These are phyloP conservation scores for Chrysolina haemoptera DNA, from an alignment of 2,888 invertebrate species.

Conservation along the genomic window DNA sequence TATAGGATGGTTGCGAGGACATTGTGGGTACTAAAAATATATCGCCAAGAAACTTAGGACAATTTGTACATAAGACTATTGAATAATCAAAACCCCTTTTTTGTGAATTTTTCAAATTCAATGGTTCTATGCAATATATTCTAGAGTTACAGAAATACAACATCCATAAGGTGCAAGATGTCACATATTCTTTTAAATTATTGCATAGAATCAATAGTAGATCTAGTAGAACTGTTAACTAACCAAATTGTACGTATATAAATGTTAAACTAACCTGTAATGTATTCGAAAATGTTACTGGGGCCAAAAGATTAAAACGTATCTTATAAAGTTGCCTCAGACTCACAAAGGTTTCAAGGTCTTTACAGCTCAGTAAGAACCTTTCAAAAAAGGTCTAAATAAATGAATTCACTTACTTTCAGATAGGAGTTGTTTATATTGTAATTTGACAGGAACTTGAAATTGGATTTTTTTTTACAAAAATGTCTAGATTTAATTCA, in stretches of 20 bases:
- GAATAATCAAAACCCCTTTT: conserved; percentile 57
- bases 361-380: conserved; percentile 12
- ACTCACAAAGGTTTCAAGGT: conserved; percentile 41
- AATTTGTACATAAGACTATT: conserved; percentile 62
- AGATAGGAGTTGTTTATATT: neutral
- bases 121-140: conserved; percentile 16
- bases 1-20: conserved; percentile 42
- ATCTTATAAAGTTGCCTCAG: conserved; percentile 68
- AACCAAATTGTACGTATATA: conserved; percentile 54
- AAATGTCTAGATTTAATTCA: no score
- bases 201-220: conserved; percentile 43
- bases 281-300: conserved; percentile 60
- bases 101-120: conserved; percentile 45
- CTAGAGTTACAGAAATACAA: no score
- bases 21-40: conserved; percentile 44
- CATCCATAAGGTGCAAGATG: no score
- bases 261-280: conserved; percentile 53
- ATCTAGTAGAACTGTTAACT: conserved; percentile 48
- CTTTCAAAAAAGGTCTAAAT: neutral
- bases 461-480: neutral
- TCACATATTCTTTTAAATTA: neutral
- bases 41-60: conserved; percentile 56
- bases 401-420: neutral
- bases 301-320: conserved; percentile 67
- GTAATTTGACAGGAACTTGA: neutral